These are phyloP conservation scores for Pelecanus crispus DNA, from an alignment of 2,113 vertebrate genomes.

Conservation along the genomic window DNA sequence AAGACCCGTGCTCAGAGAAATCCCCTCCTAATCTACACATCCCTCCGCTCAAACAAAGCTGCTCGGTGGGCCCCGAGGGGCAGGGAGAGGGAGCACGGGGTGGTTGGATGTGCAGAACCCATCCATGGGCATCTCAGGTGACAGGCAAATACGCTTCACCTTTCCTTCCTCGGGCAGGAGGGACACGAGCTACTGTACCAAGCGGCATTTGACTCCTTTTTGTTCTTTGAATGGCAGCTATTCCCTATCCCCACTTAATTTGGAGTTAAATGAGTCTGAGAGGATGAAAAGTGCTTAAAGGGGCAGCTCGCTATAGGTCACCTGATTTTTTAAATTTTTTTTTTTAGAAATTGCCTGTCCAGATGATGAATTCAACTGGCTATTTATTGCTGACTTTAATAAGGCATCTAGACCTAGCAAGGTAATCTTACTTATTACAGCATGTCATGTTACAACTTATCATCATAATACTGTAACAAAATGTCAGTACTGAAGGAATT, in stretches of 20 bases:
- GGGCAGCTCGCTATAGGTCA: neutral
- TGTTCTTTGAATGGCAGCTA: neutral
- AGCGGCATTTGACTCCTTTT: neutral
- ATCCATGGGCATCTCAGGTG: neutral
- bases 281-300: neutral
- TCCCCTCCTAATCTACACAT: neutral
- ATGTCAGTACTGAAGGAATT: neutral
- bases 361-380: conserved; percentile 27
- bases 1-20: neutral
- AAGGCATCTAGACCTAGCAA: conserved; percentile 5
- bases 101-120: neutral
- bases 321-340: neutral
- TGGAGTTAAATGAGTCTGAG: neutral
- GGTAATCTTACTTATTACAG: conserved; percentile 48
- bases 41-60: neutral
- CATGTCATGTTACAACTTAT: conserved; percentile 31
- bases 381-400: conserved; percentile 53
- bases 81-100: neutral
- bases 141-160: neutral
- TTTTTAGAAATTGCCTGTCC: conserved; percentile 30
- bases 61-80: fast-evolving
- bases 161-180: neutral
- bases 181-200: neutral
- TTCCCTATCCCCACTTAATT: neutral
- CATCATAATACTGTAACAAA: conserved; percentile 27